phyloP scores from a whole-genome alignment of 1,140 invertebrate species.

The Acromyrmex echinatior region DNA sequence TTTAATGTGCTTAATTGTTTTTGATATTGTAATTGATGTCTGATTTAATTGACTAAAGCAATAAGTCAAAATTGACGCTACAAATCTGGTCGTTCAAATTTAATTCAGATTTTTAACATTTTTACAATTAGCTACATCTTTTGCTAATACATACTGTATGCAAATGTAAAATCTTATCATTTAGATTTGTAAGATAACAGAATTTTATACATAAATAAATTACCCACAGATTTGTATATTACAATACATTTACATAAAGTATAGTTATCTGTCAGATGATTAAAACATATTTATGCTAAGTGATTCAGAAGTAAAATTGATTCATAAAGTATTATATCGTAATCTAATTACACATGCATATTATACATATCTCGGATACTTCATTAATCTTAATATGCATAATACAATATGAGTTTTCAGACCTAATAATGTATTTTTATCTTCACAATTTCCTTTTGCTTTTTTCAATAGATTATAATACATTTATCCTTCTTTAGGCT shows the following conservation, averaged over 20 bases:
- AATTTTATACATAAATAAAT: constrained; percentile 31
- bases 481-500: not conserved
- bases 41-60: not conserved
- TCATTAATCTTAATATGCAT: constrained; percentile 16
- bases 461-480: constrained; percentile 1
- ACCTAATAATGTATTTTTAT: not conserved
- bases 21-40: not conserved
- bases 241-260: constrained; percentile 34
- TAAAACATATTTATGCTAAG: constrained; percentile 36
- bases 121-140: not conserved
- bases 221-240: not conserved
- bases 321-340: constrained; percentile 40
- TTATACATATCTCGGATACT: constrained; percentile 33
- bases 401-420: not conserved
- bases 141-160: not conserved
- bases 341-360: constrained; percentile 35
- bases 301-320: constrained; percentile 26
- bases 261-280: constrained; percentile 30
- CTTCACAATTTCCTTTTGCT: not conserved
- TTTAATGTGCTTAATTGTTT: not conserved
- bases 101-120: not conserved
- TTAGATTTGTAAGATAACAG: constrained; percentile 1
- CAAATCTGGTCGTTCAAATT: not conserved
- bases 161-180: constrained; percentile 18
- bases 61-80: not conserved